Base-by-base conservation (phyloP, 2,113 vertebrate species). In the Helogale parvula region DNA sequence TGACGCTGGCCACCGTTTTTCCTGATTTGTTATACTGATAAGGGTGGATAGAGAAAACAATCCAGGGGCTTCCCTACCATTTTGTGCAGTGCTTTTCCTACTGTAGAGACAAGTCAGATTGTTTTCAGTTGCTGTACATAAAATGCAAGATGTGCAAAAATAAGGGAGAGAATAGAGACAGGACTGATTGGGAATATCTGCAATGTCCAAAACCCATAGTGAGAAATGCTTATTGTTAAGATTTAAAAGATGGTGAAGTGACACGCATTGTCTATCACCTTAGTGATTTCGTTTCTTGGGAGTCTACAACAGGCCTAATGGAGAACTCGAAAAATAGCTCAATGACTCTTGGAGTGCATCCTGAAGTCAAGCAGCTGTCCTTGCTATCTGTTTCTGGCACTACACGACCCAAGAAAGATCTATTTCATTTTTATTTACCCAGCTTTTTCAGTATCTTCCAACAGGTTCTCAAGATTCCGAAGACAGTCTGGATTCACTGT, bases 101-200 rank as follows among this genome's bases (percentile, higher is more conserved):
- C 29, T 65, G 19, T 45, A 21, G 15, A 3, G 12, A 95, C 9
- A 25, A 63, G 23, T 47, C 33, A 72, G 63, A 7, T 66, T 85
- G 52, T 87, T 66, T 93, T 77, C 82, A 86, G 79, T 89, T 92
- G n/a, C 38, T 89, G 9, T n/a, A 89, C 33, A 80, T 72, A 80
- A 92, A 68, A 88, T 96, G 19, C 47, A 91, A 82, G 38, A 88
- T 25, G 27, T 85, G 27, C 27, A 96, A 94, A 96, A 94, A 60
- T 38, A 94, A 93, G 7, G 4, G 9, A 65, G 4, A 79, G 33
- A 57, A 27, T 11, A 60, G 6, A 31, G 16, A 33, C 21, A 80
- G 15, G 52, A 77, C 68, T 79, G 15, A 52, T 3, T 77, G 68
- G 69, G 27, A 92, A 69, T 86, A 93, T 74, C 69, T 92, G 31